Percentiles rank a stretch among this genome's conserved stretches.
phyloP scores from a whole-genome alignment of 2,797 vertebrate species.

The Thripadectes ignobilis region DNA sequence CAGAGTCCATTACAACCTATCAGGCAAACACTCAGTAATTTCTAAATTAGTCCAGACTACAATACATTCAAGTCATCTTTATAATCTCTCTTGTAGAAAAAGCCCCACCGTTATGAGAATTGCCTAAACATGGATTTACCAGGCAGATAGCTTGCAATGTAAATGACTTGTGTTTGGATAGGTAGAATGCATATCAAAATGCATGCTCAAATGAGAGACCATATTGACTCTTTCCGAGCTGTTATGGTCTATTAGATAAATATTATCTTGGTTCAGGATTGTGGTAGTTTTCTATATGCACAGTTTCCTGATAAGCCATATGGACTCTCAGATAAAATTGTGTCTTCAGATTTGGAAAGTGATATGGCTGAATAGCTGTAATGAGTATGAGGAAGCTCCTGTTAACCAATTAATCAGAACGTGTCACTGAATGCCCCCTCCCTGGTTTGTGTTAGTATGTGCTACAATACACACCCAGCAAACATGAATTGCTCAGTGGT shows the following conservation, averaged over 20 bases:
- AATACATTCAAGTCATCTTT: constrained; percentile 43
- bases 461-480: neutral
- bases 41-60: constrained; percentile 50
- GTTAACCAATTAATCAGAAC: constrained; percentile 56
- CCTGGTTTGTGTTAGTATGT: neutral
- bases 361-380: constrained; percentile 62
- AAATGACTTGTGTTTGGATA: constrained; percentile 59
- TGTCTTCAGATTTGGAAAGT: constrained; percentile 61
- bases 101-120: constrained; percentile 7
- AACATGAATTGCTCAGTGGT: neutral
- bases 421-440: constrained; percentile 10
- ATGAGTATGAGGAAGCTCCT: constrained; percentile 42
- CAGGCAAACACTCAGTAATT: constrained; percentile 57
- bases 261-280: constrained; percentile 63
- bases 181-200: constrained; percentile 52
- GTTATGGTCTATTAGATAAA: constrained; percentile 71
- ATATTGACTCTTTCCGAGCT: constrained; percentile 54
- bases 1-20: constrained; percentile 47
- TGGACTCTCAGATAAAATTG: constrained; percentile 69
- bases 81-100: constrained; percentile 53
- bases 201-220: constrained; percentile 49
- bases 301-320: constrained; percentile 68
- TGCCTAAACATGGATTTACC: constrained; percentile 60
- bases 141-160: constrained; percentile 49
- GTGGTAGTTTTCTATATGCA: constrained; percentile 59